Base-by-base conservation (phyloP, 2,888 invertebrate species). In the Ormia ochracea region DNA sequence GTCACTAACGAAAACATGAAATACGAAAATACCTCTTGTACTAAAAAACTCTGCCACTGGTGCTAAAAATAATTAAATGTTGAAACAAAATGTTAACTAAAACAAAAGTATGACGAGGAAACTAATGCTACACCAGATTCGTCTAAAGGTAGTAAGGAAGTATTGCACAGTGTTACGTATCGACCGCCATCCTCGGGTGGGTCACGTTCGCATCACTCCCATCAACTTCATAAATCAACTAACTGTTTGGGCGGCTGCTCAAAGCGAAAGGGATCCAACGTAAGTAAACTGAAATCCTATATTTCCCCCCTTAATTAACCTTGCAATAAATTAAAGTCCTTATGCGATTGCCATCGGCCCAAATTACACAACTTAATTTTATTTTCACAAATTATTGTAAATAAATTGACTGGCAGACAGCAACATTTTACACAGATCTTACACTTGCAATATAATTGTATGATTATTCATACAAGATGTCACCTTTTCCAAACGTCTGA, bases 201-300 rank as follows among this genome's bases (percentile, higher is more conserved):
- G 50, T 59, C 81, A 74, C 83, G 83, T 82, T 74, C 78, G 43
- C 81, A 80, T 59, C 79, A 77, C 23, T 23, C 61, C 41, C 86
- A 86, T 81, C 83, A 84, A 66, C 90, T 89, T 83, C 87, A 88
- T 79, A 89, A 91, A 87, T 91, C 92, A 83, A 92, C 93, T 86
- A 93, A 93, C 90, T 94, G 94, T 90, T 91, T 94, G 87, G 91
- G 92, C 88, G 93, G 93, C 89, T 94, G 94, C 91, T 91, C 93
- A 88, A 93, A 94, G 86, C 92, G 93, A 84, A 93, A 93, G 89
- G 93, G 93, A 90, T 94, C 94, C 85, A 92, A 93, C 93, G 94
- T 94, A 93, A 94, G 94, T 92, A 88, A 41, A 76, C n/a, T 2
- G 19, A 28, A 45, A 17, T 2, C 19, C 28, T 56, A 38, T 14